Percentiles rank a stretch among this genome's conserved stretches.
These are phyloP conservation scores for Ophioderma brevispina DNA, from an alignment of 35 echinoderm and acorn worm species.

Conservation along the genomic window DNA sequence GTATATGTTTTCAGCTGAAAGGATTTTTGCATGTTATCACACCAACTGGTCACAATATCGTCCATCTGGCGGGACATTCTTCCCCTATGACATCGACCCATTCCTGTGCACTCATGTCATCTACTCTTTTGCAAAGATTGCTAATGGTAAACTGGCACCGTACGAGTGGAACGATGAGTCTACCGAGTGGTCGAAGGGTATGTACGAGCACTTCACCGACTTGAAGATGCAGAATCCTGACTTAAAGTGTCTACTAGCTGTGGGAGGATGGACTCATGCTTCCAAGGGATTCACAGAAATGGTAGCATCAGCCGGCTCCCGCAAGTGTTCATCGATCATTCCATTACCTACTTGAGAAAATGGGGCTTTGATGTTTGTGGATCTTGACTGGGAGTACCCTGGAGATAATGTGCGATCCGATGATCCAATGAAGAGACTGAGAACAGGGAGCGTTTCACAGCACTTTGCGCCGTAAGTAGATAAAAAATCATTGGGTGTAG, in stretches of 20 bases:
- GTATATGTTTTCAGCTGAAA: not conserved
- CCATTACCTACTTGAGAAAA: conserved; percentile 16
- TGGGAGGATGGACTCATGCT: conserved; percentile 56
- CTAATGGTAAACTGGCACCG: not conserved
- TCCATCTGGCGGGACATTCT: conserved; percentile 2
- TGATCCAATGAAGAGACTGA: not conserved
- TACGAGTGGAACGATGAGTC: conserved; percentile 64
- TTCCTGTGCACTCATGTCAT: conserved; percentile 52
- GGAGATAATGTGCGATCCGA: conserved; percentile 24
- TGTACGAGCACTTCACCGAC: conserved; percentile 31
- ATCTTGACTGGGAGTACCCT: conserved; percentile 65
- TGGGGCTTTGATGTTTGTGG: conserved; percentile 52
- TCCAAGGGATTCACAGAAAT: conserved; percentile 17
- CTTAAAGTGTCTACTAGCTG: conserved; percentile 28
- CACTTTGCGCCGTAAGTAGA: too few species aligned
- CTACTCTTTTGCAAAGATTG: conserved; percentile 39
- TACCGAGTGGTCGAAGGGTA: conserved; percentile 43
- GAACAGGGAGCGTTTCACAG: conserved; percentile 10
- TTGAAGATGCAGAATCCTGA: conserved; percentile 15
- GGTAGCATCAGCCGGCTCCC: not conserved
- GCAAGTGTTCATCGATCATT: conserved; percentile 17
- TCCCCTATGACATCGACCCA: conserved; percentile 24
- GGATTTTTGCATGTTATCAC: conserved; percentile 38
- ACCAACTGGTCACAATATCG: conserved; percentile 72
- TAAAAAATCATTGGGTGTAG: too few species aligned